Evolutionary conservation across 1,140 invertebrate genomes (phyloP), one percentile per base, ranked within the genome.

Genomic region (Drosophila littoralis): DNA sequence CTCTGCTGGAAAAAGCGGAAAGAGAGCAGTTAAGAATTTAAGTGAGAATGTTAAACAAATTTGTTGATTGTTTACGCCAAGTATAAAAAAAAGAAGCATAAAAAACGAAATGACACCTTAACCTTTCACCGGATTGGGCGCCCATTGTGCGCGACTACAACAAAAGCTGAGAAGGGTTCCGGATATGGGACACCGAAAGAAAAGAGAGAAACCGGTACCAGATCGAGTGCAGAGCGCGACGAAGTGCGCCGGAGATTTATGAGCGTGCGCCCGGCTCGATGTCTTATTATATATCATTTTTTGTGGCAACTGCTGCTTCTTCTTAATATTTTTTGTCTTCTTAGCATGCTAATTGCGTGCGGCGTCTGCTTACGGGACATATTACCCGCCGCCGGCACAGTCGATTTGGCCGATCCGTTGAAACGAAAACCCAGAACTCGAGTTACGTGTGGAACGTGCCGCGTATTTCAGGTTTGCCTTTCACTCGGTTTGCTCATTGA

Each of bases 41-140:
- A 61, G 33, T 54, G 75, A 59, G 69, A 81, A 85, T 75, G 77
- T 84, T 77, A 86, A 82, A 82, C 82, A 86, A 86, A 86, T 86
- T 88, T 88, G 82, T 75, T 86, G 85, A 86, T 85, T 86, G 82
- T 85, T 85, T 61, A 64, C 66, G 63, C 57, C 77, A 79, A 75
- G 77, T 64, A 70, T 9, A 43, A 12, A 40, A 48, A 13, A 12
- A 70, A 74, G 50, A 48, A 70, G 46, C 42, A 2, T 48, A 40
- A 57, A 81, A 81, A 76, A 65, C 15, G 75, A 79, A 72, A 77
- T 78, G 78, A 86, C 79, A 84, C 80, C 77, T 88, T 77, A 89
- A 88, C 84, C 84, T 88, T 89, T 88, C 77, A 75, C 63, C 76
- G 61, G 60, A 48, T 74, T 54, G 74, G 51, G 75, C 65, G 45